Evolutionary conservation across 2,797 vertebrate species (phyloP).

Genomic region (Florisuga fusca): DNA sequence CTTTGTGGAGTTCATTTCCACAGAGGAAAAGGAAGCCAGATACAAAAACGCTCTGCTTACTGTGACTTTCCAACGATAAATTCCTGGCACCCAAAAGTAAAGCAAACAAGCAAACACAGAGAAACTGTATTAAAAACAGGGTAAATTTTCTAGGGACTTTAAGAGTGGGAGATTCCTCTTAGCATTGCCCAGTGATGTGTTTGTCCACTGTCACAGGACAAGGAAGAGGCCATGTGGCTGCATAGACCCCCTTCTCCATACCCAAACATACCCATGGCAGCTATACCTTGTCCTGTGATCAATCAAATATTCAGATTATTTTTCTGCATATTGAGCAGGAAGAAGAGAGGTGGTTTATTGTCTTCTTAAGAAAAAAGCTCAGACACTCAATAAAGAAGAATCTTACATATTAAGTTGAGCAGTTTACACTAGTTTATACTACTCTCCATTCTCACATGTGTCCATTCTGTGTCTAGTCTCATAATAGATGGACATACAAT

Average conservation of each 20-base stretch:
- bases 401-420: not conserved
- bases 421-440: not conserved
- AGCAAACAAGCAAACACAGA: not conserved
- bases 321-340: not conserved
- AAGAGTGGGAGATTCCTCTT: not conserved
- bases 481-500: not conserved
- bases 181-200: not conserved
- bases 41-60: not conserved
- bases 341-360: not conserved
- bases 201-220: not conserved
- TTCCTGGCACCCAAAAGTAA: not conserved
- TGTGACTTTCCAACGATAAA: not conserved
- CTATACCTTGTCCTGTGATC: not conserved
- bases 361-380: not conserved
- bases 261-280: not conserved
- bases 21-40: slow-evolving; percentile 10
- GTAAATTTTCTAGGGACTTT: not conserved
- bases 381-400: not conserved
- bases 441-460: not conserved
- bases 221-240: not conserved
- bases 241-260: not conserved
- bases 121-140: not conserved
- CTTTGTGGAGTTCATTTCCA: not conserved
- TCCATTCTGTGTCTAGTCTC: not conserved
- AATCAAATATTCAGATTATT: not conserved